Evolutionary conservation across 2,113 vertebrate species (phyloP).

Genomic region (Ceyx cyanopectus): DNA sequence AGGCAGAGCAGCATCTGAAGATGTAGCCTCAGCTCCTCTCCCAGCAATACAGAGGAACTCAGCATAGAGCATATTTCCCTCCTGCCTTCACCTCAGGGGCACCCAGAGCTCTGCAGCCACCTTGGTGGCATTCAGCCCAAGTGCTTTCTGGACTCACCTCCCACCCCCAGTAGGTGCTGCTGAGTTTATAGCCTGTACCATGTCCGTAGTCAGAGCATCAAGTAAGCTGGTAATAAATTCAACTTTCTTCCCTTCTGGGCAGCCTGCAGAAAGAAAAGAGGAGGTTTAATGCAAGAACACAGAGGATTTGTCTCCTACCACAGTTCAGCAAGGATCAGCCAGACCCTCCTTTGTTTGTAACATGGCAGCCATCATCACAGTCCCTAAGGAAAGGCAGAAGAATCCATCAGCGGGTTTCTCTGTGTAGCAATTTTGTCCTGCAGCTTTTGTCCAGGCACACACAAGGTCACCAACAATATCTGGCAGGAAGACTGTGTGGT

Average conservation of each 20-base stretch:
- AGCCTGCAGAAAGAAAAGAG: constrained; percentile 82
- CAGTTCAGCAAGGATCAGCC: background rate
- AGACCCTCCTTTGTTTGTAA: background rate
- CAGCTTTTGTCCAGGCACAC: constrained; percentile 36
- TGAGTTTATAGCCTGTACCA: constrained; percentile 98
- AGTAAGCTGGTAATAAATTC: constrained; percentile 98
- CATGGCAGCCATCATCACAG: background rate
- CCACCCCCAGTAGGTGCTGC: constrained; percentile 93
- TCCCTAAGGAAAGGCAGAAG: background rate
- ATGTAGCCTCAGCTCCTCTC: background rate
- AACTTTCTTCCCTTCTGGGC: constrained; percentile 95
- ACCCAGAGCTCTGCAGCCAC: background rate
- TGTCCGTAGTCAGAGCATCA: constrained; percentile 97
- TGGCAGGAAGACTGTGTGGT: constrained; percentile 1
- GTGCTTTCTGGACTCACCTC: constrained; percentile 85
- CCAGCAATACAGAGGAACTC: background rate
- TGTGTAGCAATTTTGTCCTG: background rate
- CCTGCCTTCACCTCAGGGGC: background rate
- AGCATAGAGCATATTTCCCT: background rate
- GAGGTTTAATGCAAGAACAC: background rate
- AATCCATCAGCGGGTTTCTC: constrained; percentile 20
- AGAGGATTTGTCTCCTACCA: background rate
- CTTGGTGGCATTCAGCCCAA: background rate
- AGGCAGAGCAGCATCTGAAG: background rate
- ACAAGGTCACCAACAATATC: constrained; percentile 35